These are phyloP conservation scores for Lipotes vexillifer DNA, from an alignment of 2,113 vertebrate species.

Conservation along the genomic window DNA sequence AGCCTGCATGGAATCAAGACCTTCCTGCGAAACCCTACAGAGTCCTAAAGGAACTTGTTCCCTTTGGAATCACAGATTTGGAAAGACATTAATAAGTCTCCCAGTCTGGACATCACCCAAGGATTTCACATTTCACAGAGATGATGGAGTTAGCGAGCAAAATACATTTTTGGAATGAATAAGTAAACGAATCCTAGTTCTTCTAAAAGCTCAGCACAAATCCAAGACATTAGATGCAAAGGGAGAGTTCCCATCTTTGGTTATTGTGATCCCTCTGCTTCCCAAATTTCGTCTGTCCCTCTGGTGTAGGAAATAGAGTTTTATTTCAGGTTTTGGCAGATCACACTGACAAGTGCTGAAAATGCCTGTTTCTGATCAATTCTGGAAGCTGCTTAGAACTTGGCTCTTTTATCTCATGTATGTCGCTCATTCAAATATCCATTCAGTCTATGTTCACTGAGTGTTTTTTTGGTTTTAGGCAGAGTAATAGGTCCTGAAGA, in stretches of 20 bases:
- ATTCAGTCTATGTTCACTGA: not conserved
- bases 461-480: not conserved
- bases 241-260: not conserved
- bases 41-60: not conserved
- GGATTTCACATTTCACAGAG: not conserved
- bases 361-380: not conserved
- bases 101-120: not conserved
- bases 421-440: not conserved
- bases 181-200: not conserved
- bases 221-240: not conserved
- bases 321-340: not conserved
- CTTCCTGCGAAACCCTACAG: rapidly evolving
- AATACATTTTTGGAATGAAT: not conserved
- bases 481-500: not conserved
- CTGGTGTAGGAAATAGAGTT: not conserved
- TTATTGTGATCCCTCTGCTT: not conserved
- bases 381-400: not conserved
- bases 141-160: not conserved
- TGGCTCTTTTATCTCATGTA: not conserved
- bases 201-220: not conserved
- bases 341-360: not conserved
- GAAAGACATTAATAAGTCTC: not conserved
- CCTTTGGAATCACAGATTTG: not conserved
- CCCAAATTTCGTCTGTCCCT: not conserved
- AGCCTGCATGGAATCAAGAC: not conserved